A percentile compares a stretch with the other conserved stretches of the same genome.
Conservation (phyloP, 1,140 invertebrate genomes). For the Drosophila watanabei region DNA sequence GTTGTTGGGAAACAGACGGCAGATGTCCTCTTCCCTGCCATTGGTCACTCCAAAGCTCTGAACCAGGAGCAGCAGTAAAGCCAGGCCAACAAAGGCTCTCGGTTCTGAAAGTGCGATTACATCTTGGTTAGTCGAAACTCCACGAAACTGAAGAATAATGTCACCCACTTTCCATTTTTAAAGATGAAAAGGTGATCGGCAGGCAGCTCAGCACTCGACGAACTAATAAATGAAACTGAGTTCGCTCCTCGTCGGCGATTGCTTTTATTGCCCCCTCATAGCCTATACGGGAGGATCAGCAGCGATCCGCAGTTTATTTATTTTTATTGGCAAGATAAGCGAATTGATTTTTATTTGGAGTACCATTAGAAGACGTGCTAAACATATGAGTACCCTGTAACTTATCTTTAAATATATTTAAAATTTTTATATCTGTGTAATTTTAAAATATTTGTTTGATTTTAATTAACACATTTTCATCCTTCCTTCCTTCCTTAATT, state of each 20-base stretch:
- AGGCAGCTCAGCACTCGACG: conserved; percentile 24
- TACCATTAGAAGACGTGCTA: neutral
- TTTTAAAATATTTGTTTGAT: neutral
- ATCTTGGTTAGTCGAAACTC: neutral
- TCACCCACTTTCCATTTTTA: conserved; percentile 30
- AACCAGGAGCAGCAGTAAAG: conserved; percentile 16
- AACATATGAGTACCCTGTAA: neutral
- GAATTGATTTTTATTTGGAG: conserved; percentile 11
- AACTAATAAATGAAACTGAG: conserved; percentile 17
- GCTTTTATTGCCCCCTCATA: conserved; percentile 24
- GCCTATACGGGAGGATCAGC: conserved; percentile 35
- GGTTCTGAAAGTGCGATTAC: neutral
- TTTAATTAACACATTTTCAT: neutral
- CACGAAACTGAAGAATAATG: neutral
- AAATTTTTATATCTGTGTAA: no score
- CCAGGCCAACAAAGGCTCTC: neutral
- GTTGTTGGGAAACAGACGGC: conserved; percentile 54
- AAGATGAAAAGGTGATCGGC: neutral
- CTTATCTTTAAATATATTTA: neutral
- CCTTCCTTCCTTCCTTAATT: neutral
- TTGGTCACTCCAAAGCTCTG: neutral
- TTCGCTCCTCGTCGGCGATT: conserved; percentile 5
- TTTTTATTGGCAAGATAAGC: conserved; percentile 35
- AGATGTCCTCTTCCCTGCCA: conserved; percentile 40
- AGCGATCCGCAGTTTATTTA: conserved; percentile 20